Evolutionary conservation across 2,113 vertebrate species (phyloP).

Genomic region (Antechinus flavipes): DNA sequence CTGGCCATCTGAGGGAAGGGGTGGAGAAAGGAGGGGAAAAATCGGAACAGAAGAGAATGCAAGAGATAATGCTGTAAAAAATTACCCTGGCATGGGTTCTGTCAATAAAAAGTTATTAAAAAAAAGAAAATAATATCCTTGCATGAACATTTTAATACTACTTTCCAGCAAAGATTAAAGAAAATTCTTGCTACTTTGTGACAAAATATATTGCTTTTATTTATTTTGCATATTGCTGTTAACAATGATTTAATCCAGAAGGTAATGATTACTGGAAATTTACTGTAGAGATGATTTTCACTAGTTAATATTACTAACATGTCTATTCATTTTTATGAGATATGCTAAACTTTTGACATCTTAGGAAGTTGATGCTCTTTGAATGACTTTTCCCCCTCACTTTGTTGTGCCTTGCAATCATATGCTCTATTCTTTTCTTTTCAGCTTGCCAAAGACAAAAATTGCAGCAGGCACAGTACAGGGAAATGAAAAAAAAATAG

Average conservation of each 20-base stretch:
- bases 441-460: slow-evolving; percentile 54
- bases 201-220: neutral
- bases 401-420: slow-evolving; percentile 63
- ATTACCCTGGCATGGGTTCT: too few species aligned
- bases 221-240: slow-evolving; percentile 47
- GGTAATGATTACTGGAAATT: neutral
- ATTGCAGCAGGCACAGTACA: slow-evolving; percentile 4
- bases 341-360: slow-evolving; percentile 59
- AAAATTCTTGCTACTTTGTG: neutral
- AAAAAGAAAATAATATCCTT: neutral
- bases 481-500: slow-evolving; percentile 38
- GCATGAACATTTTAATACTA: slow-evolving; percentile 7
- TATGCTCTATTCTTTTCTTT: slow-evolving; percentile 43
- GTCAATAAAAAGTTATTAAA: too few species aligned
- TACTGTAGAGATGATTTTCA: neutral
- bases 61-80: too few species aligned
- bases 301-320: neutral
- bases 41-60: too few species aligned
- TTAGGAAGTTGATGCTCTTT: slow-evolving; percentile 41
- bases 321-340: slow-evolving; percentile 39
- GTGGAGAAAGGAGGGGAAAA: too few species aligned
- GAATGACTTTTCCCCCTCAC: slow-evolving; percentile 20
- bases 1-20: too few species aligned
- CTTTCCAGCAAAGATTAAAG: slow-evolving; percentile 39
- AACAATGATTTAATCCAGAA: slow-evolving; percentile 24